Evolutionary conservation across 1,140 invertebrate genomes (phyloP).

Genomic region (Temnothorax longispinosus): DNA sequence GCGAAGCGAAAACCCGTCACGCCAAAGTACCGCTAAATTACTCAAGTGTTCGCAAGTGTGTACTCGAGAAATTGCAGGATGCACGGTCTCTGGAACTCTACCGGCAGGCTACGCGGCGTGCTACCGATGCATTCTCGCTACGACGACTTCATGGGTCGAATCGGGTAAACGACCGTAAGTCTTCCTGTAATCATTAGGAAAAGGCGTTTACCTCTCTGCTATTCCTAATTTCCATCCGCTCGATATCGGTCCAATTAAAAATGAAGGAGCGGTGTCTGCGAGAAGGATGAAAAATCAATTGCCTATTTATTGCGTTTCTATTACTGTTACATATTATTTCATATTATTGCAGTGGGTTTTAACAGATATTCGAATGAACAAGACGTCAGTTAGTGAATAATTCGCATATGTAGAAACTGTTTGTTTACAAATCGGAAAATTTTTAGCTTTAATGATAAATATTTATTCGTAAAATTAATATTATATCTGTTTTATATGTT

Average conservation of each 20-base stretch:
- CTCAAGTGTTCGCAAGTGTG: conserved; percentile 73
- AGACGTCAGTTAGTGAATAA: neutral
- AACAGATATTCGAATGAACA: neutral
- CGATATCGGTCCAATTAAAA: conserved; percentile 39
- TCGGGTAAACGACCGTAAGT: conserved; percentile 54
- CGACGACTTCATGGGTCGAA: conserved; percentile 31
- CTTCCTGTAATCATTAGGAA: conserved; percentile 52
- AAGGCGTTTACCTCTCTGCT: conserved; percentile 37
- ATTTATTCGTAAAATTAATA: neutral
- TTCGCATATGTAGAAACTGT: no score
- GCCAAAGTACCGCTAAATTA: conserved; percentile 75
- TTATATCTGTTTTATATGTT: neutral
- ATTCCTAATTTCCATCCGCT: conserved; percentile 44
- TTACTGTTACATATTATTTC: neutral
- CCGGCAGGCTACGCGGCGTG: conserved; percentile 20
- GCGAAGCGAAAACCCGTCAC: conserved; percentile 73
- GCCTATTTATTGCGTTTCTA: neutral
- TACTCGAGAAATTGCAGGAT: conserved; percentile 74
- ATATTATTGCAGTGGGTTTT: neutral
- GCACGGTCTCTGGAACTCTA: conserved; percentile 63
- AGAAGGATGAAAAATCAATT: neutral
- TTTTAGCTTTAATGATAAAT: neutral
- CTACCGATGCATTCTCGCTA: conserved; percentile 55
- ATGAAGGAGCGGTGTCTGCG: neutral
- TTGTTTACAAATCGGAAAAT: neutral